Percentiles rank a stretch among this genome's conserved stretches.
Conservation (phyloP, 2,888 invertebrate species). For the Eretmocerus hayati region DNA sequence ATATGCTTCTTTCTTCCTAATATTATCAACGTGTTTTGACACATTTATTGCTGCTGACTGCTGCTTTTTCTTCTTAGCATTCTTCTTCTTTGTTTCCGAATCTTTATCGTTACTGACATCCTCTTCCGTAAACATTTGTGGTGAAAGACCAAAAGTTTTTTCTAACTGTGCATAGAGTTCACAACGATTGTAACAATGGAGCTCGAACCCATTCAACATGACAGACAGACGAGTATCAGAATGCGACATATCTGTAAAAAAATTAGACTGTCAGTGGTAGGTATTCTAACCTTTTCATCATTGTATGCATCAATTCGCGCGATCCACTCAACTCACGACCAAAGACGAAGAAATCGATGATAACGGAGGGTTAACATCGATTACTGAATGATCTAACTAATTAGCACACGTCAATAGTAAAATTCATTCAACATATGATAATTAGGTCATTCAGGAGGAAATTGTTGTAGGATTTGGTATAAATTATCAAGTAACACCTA, state of each 20-base stretch:
- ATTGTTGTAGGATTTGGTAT: too few relatives aligned
- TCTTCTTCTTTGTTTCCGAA: conserved; percentile 34
- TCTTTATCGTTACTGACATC: conserved; percentile 44
- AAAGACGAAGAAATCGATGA: too few relatives aligned
- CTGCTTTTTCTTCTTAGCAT: conserved; percentile 35
- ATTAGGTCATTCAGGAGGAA: too few relatives aligned
- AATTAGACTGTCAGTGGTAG: conserved; percentile 5
- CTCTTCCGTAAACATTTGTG: conserved; percentile 64
- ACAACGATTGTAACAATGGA: conserved; percentile 92
- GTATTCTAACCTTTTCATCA: too few relatives aligned
- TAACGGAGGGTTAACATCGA: too few relatives aligned
- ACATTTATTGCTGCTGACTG: conserved; percentile 42
- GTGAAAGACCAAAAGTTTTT: conserved; percentile 77
- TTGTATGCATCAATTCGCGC: too few relatives aligned
- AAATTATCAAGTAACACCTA: too few relatives aligned
- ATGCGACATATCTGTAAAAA: conserved; percentile 79
- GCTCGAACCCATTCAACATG: conserved; percentile 87
- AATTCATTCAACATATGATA: too few relatives aligned
- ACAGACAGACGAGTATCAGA: conserved; percentile 87
- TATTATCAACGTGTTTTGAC: conserved; percentile 41
- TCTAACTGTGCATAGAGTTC: conserved; percentile 80
- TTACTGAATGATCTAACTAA: too few relatives aligned
- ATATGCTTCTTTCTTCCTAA: conserved; percentile 62
- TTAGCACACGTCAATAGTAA: too few relatives aligned
- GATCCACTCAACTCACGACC: too few relatives aligned